These are phyloP conservation scores for Sternotherus odoratus DNA, from an alignment of 2,797 vertebrate genomes.

Conservation along the genomic window DNA sequence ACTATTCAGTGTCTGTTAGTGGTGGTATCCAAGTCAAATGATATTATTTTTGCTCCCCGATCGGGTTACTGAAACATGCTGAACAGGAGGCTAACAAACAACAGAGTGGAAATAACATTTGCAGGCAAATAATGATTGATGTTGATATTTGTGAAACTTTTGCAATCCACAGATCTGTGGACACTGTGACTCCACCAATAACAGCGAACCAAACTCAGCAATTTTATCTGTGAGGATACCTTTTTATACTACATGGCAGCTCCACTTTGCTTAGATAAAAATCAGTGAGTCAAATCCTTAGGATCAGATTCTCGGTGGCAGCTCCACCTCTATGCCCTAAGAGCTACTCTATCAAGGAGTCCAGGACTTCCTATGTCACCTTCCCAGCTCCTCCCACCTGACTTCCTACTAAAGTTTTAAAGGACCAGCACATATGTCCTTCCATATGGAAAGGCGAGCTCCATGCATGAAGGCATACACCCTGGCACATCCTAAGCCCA, in stretches of 20 bases:
- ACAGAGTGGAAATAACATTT: not conserved
- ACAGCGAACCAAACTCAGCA: not conserved
- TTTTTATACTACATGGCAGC: not conserved
- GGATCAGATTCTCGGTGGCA: no score
- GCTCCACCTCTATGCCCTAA: not conserved
- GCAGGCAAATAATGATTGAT: not conserved
- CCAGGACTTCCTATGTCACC: not conserved
- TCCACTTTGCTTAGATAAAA: not conserved
- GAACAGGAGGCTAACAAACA: not conserved
- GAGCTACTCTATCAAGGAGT: not conserved
- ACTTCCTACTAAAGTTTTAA: not conserved
- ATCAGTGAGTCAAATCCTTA: not conserved
- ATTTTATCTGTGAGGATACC: not conserved
- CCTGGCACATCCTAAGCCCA: not conserved
- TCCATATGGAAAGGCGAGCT: not conserved
- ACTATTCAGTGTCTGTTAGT: not conserved
- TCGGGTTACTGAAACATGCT: slow-evolving; percentile 28
- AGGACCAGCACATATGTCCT: not conserved
- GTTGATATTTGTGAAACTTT: not conserved
- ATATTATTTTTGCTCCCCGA: slow-evolving; percentile 15
- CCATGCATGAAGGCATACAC: not conserved
- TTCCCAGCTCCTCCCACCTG: not conserved
- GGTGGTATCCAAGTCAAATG: not conserved
- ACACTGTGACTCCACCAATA: not conserved
- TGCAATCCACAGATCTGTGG: not conserved